A percentile compares a stretch with the other conserved stretches of the same genome.
Evolutionary conservation across 2,888 invertebrate genomes (phyloP).

Genomic region (Esperia sulphurella): DNA sequence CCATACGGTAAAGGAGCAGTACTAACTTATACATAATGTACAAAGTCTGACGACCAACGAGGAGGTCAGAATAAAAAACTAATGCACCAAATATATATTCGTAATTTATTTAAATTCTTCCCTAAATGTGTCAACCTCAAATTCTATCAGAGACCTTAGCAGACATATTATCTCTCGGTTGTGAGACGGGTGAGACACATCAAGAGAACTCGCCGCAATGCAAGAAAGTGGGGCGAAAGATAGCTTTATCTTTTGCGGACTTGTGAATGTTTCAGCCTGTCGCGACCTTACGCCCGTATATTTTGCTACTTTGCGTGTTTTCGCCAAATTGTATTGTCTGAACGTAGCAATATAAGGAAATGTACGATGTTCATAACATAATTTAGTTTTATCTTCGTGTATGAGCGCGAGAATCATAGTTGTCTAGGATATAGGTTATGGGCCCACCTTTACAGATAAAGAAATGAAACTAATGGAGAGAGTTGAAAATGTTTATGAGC

Average conservation of each 20-base stretch:
- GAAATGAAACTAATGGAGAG: not conserved
- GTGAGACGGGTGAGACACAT: constrained; percentile 13
- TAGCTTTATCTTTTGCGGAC: constrained; percentile 38
- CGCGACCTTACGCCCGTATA: constrained; percentile 13
- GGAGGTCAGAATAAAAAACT: too few species aligned
- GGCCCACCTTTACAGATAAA: not conserved
- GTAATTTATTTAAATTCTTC: too few species aligned
- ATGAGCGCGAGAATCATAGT: constrained; percentile 1
- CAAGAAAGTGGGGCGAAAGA: constrained; percentile 25
- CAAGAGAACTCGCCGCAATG: constrained; percentile 16
- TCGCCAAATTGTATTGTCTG: constrained; percentile 16
- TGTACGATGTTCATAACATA: constrained; percentile 14
- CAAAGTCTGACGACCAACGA: too few species aligned
- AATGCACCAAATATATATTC: too few species aligned
- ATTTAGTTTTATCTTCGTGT: constrained; percentile 12
- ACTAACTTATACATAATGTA: too few species aligned
- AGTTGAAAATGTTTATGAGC: not conserved
- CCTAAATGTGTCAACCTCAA: constrained; percentile 2
- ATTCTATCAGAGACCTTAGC: not conserved
- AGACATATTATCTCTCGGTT: constrained; percentile 3
- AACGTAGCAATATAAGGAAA: constrained; percentile 11
- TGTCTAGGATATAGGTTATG: not conserved
- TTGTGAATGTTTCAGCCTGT: constrained; percentile 32
- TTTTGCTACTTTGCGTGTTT: constrained; percentile 10
- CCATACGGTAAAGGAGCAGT: too few species aligned